Evolutionary conservation across 2,888 invertebrate genomes (phyloP), one percentile per base, ranked within the genome.

Genomic region (Deladenus siricidicola): DNA sequence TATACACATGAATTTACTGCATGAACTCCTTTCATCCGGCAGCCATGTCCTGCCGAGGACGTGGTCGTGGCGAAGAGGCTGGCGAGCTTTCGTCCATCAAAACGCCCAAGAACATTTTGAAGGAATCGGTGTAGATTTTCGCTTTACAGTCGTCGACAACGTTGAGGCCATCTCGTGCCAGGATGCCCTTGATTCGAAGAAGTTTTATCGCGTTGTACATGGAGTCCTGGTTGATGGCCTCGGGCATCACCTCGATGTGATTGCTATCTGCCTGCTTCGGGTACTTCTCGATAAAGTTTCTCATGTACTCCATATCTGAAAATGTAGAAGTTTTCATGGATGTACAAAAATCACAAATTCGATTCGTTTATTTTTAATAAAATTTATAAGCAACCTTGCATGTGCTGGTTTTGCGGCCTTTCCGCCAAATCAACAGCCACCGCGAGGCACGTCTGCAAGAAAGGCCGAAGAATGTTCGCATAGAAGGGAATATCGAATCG

Each of bases 171-270:
- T 42, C 14, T 21, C 29, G 26, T 19, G 23, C 8, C 21, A 72
- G 29, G 17, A 72, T 53, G 1, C 61, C 60, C 49, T 71, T 69
- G 43, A 70, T 66, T 10, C 69, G 63, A 29, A 75, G 60, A 3
- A 68, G 29, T 6, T 69, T 65, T 17, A 75, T 21, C 6, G 64
- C 55, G 51, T 75, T 76, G 64, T 73, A 72, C 55, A 75, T 67
- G 1, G 75, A 76, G 48, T 75, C 75, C 3, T 72, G 72, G 39
- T 75, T 75, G 51, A 70, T 66, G 0, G 75, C 67, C 60, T 75
- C 75, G 14, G 69, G 69, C 68, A 64, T 4, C 34, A 34, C 21
- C 10, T 39, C 62, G 49, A 6, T 26, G 8, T 6, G 24, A 6
- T 6, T n/a, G 30, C 10, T 28, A 28, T 50, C 1, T 3, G 26